A percentile compares a stretch with the other conserved stretches of the same genome.
These are phyloP conservation scores for Diglossa brunneiventris DNA, from an alignment of 2,113 vertebrate species.

Conservation along the genomic window DNA sequence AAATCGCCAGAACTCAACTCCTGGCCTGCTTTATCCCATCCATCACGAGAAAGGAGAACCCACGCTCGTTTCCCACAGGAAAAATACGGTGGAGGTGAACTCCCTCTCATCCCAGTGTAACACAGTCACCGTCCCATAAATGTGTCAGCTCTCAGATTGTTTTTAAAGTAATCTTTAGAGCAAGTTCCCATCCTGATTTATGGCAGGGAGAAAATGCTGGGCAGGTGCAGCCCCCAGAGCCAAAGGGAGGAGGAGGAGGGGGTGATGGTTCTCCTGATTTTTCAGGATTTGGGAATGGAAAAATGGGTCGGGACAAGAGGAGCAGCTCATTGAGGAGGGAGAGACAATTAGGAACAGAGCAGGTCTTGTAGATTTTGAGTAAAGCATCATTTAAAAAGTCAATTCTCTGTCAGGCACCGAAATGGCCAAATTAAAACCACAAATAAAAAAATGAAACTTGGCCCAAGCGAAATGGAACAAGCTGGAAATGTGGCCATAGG, in stretches of 20 bases:
- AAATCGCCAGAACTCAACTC: conserved; percentile 25
- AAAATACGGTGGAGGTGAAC: not conserved
- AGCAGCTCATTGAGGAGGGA: not conserved
- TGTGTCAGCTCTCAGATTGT: not conserved
- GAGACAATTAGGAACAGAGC: not conserved
- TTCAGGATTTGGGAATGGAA: not conserved
- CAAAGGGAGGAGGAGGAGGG: not conserved
- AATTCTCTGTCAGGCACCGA: not conserved
- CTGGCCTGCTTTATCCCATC: not conserved
- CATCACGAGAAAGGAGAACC: not conserved
- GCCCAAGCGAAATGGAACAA: accelerated
- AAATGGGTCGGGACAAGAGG: not conserved
- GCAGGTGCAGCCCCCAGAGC: not conserved
- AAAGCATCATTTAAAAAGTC: not conserved
- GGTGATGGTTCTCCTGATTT: not conserved
- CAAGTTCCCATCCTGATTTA: conserved; percentile 4
- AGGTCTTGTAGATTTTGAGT: not conserved
- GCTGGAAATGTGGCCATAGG: accelerated
- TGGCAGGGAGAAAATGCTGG: not conserved
- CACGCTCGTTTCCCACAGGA: not conserved
- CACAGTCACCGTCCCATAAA: not conserved
- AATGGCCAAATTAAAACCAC: not conserved
- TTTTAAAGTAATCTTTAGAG: conserved; percentile 21
- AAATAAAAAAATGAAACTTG: not conserved
- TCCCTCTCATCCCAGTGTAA: not conserved